Evolutionary conservation across 2,888 invertebrate species (phyloP).

Genomic region (Brachyptera risi): DNA sequence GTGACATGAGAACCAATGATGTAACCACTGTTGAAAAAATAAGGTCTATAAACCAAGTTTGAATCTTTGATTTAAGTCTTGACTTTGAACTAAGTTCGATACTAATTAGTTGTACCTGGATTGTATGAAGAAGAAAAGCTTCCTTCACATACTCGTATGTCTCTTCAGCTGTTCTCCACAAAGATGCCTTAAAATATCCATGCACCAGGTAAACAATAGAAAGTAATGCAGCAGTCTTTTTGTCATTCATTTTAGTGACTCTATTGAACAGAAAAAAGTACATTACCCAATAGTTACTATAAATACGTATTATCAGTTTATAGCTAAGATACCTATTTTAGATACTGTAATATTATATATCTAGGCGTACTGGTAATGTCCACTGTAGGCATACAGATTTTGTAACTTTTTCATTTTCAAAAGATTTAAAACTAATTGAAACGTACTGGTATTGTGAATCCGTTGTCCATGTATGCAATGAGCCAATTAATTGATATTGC

Average conservation of each 20-base stretch:
- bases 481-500: too few species aligned
- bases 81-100: not conserved
- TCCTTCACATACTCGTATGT: slow-evolving; percentile 38
- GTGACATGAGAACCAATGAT: too few species aligned
- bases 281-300: not conserved
- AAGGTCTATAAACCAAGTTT: not conserved
- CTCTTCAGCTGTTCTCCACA: slow-evolving; percentile 38
- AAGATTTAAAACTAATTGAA: too few species aligned
- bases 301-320: not conserved
- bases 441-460: too few species aligned
- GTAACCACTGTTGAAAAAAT: too few species aligned
- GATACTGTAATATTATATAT: too few species aligned
- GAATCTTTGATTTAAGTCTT: not conserved
- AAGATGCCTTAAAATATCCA: slow-evolving; percentile 38
- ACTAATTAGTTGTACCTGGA: slow-evolving; percentile 36
- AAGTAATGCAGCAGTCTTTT: slow-evolving; percentile 9
- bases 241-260: not conserved
- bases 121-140: slow-evolving; percentile 37
- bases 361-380: too few species aligned
- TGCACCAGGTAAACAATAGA: slow-evolving; percentile 37
- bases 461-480: too few species aligned
- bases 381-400: too few species aligned
- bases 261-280: too few species aligned
- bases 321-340: not conserved
- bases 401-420: too few species aligned